These are phyloP conservation scores for Heliornis fulica DNA, from an alignment of 2,113 vertebrate species.

Conservation along the genomic window DNA sequence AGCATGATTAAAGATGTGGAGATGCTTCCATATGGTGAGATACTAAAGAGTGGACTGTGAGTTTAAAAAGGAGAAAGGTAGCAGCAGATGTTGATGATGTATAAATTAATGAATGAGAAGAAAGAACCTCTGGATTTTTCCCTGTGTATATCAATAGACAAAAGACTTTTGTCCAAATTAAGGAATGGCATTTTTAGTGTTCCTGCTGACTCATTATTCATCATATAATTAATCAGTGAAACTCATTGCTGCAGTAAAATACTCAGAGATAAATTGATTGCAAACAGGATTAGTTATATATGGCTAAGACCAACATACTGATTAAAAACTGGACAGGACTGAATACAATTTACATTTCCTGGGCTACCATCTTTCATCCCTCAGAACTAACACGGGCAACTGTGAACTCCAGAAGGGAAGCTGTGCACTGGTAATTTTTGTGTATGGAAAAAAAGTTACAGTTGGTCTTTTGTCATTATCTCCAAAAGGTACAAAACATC, in stretches of 20 bases:
- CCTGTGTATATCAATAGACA: neutral
- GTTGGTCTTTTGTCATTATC: neutral
- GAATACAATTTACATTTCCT: neutral
- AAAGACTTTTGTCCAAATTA: neutral
- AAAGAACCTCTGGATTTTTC: neutral
- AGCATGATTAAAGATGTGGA: constrained; percentile 29
- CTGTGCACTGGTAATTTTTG: neutral
- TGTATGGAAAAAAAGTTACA: neutral
- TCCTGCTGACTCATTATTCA: neutral
- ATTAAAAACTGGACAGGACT: neutral
- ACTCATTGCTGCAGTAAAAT: constrained; percentile 42
- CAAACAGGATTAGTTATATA: constrained; percentile 26
- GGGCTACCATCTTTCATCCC: neutral
- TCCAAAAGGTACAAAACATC: neutral
- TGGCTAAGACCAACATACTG: neutral
- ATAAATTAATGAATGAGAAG: constrained; percentile 6
- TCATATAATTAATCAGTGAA: constrained; percentile 43
- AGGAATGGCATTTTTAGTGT: neutral
- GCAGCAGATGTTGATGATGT: constrained; percentile 29
- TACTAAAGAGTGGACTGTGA: neutral
- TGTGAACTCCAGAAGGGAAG: neutral
- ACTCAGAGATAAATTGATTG: constrained; percentile 9
- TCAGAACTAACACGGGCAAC: neutral
- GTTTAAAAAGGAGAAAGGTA: neutral
- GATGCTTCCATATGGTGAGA: constrained; percentile 17